Evolutionary conservation across 2,797 vertebrate species (phyloP).

Genomic region (Coranthus polyacanthus): DNA sequence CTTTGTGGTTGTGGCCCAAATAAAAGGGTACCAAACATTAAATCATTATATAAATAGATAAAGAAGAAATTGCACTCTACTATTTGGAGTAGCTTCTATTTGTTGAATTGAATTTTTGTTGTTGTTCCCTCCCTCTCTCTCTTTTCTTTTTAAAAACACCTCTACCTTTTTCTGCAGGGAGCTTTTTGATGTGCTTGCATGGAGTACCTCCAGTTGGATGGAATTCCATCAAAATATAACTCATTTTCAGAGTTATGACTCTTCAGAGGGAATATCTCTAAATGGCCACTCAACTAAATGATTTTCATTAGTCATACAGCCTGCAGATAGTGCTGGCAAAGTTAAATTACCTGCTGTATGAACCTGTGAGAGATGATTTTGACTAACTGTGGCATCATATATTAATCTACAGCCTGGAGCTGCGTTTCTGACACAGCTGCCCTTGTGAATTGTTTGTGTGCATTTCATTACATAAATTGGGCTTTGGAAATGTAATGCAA

Average conservation of each 20-base stretch:
- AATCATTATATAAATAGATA: conserved; percentile 47
- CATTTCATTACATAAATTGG: conserved; percentile 32
- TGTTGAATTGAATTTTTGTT: conserved; percentile 13
- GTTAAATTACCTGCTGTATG: conserved; percentile 47
- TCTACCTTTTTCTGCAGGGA: conserved; percentile 1
- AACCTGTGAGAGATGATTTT: conserved; percentile 37
- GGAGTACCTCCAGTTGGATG: conserved; percentile 24
- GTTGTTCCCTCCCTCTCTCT: not conserved
- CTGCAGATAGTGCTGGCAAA: conserved; percentile 31
- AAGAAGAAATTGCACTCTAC: conserved; percentile 21
- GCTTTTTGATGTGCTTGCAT: not conserved
- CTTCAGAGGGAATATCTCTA: conserved; percentile 45
- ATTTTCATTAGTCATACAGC: conserved; percentile 45
- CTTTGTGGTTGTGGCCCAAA: conserved; percentile 19
- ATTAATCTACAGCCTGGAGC: conserved; percentile 39
- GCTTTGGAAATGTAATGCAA: conserved; percentile 11
- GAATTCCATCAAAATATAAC: conserved; percentile 36
- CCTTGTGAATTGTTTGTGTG: conserved; percentile 29
- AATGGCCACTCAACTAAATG: conserved; percentile 31
- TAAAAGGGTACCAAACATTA: conserved; percentile 33
- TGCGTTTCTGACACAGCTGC: conserved; percentile 19
- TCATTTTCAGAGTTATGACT: conserved; percentile 39
- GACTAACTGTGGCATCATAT: conserved; percentile 8
- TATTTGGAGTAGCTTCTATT: conserved; percentile 25
- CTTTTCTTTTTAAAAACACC: conserved; percentile 1